Evolutionary conservation across 2,113 vertebrate genomes (phyloP).

Genomic region (Menura novaehollandiae): DNA sequence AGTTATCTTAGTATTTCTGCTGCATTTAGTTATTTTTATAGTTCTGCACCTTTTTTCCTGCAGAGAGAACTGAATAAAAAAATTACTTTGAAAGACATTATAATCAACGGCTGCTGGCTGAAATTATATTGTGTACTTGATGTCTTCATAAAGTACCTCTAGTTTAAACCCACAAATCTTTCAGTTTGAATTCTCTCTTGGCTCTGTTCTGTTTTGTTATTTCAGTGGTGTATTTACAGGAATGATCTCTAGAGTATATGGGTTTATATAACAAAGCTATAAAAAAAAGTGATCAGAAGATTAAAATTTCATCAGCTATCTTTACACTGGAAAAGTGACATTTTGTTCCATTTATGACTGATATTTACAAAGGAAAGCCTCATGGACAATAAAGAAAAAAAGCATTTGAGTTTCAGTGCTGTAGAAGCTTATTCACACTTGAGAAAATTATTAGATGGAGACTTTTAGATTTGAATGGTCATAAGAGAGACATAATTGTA

Average conservation of each 20-base stretch:
- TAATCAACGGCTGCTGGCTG: constrained; percentile 46
- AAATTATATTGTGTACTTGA: constrained; percentile 43
- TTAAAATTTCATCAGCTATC: constrained; percentile 8
- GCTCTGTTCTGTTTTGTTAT: background rate
- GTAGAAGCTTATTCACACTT: constrained; percentile 36
- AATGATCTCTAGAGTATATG: background rate
- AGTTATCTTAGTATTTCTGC: constrained; percentile 16
- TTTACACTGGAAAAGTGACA: background rate
- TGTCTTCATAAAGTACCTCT: constrained; percentile 39
- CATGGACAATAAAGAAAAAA: background rate
- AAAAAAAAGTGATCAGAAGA: background rate
- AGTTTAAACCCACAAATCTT: constrained; percentile 18
- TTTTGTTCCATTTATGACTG: constrained; percentile 1
- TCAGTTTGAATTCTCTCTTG: constrained; percentile 2
- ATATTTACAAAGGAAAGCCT: constrained; percentile 35
- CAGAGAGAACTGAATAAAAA: constrained; percentile 42
- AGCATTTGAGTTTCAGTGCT: background rate
- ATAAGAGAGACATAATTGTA: constrained; percentile 34
- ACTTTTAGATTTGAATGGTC: constrained; percentile 37
- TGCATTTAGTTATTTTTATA: constrained; percentile 42
- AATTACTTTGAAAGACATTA: constrained; percentile 46
- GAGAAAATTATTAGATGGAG: constrained; percentile 37
- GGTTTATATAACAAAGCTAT: constrained; percentile 4
- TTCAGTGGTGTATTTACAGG: constrained; percentile 16
- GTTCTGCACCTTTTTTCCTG: constrained; percentile 26